Percentiles rank a stretch among this genome's conserved stretches.
phyloP scores from a whole-genome alignment of 2,888 invertebrate species.

The Prosapia bicincta region DNA sequence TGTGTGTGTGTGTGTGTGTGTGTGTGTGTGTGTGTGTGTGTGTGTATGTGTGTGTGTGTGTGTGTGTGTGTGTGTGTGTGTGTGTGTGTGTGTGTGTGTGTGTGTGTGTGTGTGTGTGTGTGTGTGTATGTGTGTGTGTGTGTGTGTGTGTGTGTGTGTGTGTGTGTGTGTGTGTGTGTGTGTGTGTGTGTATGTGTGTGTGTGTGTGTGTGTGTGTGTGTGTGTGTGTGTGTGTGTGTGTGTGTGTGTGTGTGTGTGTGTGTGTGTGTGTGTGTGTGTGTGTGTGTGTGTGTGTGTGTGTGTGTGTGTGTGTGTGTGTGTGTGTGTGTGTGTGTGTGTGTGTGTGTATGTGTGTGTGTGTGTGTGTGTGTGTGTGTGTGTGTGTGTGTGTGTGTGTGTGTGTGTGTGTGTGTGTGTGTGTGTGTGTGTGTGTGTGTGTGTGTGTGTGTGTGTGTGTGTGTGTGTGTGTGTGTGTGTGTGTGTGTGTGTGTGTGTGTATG shows the following conservation, averaged over 20 bases:
- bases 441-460: too few species aligned
- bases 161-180: constrained; percentile 37
- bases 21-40: constrained; percentile 25
- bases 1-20: constrained; percentile 21
- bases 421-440: too few species aligned
- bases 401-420: too few species aligned
- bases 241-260: constrained; percentile 39
- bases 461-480: too few species aligned
- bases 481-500: too few species aligned
- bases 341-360: background rate
- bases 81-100: constrained; percentile 21
- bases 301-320: constrained; percentile 37
- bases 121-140: constrained; percentile 41
- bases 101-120: constrained; percentile 34
- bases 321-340: constrained; percentile 24
- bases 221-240: constrained; percentile 40
- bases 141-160: constrained; percentile 50
- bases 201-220: constrained; percentile 37
- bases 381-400: too few species aligned
- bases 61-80: constrained; percentile 26
- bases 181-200: constrained; percentile 38
- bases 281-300: constrained; percentile 38
- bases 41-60: constrained; percentile 27
- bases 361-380: too few species aligned
- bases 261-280: constrained; percentile 38